Evolutionary conservation across 2,113 vertebrate genomes (phyloP), one percentile per base, ranked within the genome.

Genomic region (Phalacrocorax pelagicus): DNA sequence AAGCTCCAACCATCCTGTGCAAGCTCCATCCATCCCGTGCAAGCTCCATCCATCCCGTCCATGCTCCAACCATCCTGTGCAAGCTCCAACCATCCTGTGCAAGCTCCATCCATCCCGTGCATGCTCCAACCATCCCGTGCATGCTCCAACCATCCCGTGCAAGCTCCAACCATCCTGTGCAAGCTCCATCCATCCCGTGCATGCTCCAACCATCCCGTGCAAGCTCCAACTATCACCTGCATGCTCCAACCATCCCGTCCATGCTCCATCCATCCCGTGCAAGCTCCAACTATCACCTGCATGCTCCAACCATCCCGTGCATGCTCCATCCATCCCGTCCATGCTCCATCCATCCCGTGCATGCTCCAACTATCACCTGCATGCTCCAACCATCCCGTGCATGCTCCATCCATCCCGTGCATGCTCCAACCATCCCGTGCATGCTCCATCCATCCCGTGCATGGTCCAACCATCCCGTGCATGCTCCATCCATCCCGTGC

Each of bases 351-450:
- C 34, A 13, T 8, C 55, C 10, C 1, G 0, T 9, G 7, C 10
- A 0, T 2, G 6, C 42, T 82, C n/a, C 55, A 6, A 1, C 47
- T 40, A 29, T 4, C 17, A 4, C 6, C 0, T 7, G 14, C 24
- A 8, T 26, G 6, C 69, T 30, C 38, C 72, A 54, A 1, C 32
- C 32, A 54, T 22, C 49, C 22, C 8, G 1, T 44, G 14, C 9
- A 1, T 7, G 2, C 26, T 65, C 12, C 14, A 12, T 0, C 44
- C 46, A 18, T 7, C 34, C 22, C 20, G 2, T 9, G 57, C 8
- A 1, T 2, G 5, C 15, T 32, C 19, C 38, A 5, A 3, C 38
- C 30, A 11, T 8, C 63, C 5, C 1, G 0, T 12, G 3, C 1
- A 1, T 15, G 14, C 29, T 46, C 44, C 44, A 12, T 0, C 44